Conservation (phyloP, 2,888 invertebrate species). For the Melanargia galathea region DNA sequence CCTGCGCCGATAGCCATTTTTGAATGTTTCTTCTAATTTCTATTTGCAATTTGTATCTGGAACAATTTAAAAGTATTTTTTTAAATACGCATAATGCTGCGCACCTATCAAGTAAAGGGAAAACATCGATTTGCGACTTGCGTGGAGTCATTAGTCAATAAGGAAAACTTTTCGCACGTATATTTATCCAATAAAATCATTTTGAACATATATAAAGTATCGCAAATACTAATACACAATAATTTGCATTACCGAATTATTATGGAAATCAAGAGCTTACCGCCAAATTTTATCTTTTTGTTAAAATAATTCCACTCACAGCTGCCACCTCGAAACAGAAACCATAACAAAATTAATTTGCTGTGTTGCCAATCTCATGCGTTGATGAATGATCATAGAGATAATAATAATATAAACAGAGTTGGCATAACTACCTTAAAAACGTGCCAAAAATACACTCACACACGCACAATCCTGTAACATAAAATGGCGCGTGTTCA, state of each 20-base stretch:
- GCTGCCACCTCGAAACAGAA: slow-evolving; percentile 3
- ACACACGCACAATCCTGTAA: too few species aligned
- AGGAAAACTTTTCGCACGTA: slow-evolving; percentile 9
- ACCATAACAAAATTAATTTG: slow-evolving; percentile 20
- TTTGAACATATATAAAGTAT: too few species aligned
- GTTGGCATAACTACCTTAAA: too few species aligned
- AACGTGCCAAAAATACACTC: too few species aligned
- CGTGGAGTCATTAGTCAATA: slow-evolving; percentile 45
- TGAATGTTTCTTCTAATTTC: slow-evolving; percentile 54
- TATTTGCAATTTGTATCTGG: slow-evolving; percentile 57
- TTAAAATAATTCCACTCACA: slow-evolving; percentile 24
- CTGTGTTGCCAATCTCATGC: slow-evolving; percentile 31
- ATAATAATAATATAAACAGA: too few species aligned
- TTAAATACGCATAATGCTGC: slow-evolving; percentile 25
- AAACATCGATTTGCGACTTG: slow-evolving; percentile 65
- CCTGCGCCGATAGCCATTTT: slow-evolving; percentile 89
- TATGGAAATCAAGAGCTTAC: slow-evolving; percentile 28
- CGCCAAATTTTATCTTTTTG: slow-evolving; percentile 31
- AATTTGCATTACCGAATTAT: background rate
- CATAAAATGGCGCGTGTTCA: too few species aligned
- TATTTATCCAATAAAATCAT: background rate
- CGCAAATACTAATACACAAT: background rate
- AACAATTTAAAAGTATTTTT: slow-evolving; percentile 54
- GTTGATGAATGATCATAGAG: too few species aligned
- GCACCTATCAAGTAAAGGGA: slow-evolving; percentile 34